Conservation (phyloP, 1,140 invertebrate genomes). For the Diorhabda carinulata region DNA sequence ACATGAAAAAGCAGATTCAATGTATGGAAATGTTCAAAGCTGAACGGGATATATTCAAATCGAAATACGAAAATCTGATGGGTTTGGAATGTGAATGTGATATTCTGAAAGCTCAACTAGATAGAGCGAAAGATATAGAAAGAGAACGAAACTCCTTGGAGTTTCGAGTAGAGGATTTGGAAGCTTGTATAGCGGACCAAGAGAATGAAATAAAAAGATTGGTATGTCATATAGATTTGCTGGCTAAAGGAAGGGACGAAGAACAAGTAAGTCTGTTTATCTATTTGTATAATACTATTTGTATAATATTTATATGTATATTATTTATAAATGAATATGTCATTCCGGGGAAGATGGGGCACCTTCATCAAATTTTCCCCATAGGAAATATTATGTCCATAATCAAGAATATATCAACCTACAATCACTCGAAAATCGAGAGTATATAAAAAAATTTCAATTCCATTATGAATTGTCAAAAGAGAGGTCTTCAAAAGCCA, state of each 20-base stretch:
- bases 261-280: slow-evolving; percentile 36
- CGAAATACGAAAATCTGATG: slow-evolving; percentile 36
- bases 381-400: no score
- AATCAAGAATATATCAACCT: no score
- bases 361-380: no score
- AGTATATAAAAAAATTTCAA: no score
- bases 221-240: slow-evolving; percentile 39
- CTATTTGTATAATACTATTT: background rate
- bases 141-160: slow-evolving; percentile 35
- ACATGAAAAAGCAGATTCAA: slow-evolving; percentile 37
- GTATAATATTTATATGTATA: no score
- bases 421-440: no score
- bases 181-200: slow-evolving; percentile 42
- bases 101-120: slow-evolving; percentile 32
- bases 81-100: slow-evolving; percentile 37
- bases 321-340: no score
- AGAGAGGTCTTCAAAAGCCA: no score
- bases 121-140: slow-evolving; percentile 31
- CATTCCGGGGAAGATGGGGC: no score
- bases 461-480: no score
- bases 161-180: slow-evolving; percentile 37
- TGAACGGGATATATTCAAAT: slow-evolving; percentile 40
- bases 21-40: slow-evolving; percentile 36
- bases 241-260: slow-evolving; percentile 38
- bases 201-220: slow-evolving; percentile 45